These are phyloP conservation scores for Gonatopus flavifemur DNA, from an alignment of 1,140 invertebrate species.

Conservation along the genomic window DNA sequence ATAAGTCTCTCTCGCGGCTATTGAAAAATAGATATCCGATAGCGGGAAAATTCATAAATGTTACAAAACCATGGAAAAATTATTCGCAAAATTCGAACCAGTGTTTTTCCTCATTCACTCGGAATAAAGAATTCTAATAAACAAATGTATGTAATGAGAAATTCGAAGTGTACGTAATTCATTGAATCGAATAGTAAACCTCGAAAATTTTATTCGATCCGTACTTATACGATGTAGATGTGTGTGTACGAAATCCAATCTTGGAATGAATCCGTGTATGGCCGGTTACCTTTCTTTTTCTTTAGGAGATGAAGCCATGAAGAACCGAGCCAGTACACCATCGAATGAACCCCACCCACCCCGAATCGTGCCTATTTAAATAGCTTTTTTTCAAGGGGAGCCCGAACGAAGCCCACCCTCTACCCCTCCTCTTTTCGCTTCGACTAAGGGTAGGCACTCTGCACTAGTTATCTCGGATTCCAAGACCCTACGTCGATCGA, in stretches of 20 bases:
- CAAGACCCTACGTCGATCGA: conserved; percentile 37
- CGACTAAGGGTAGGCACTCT: conserved; percentile 10
- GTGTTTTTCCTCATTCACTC: too few relatives aligned
- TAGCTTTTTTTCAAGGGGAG: conserved; percentile 54
- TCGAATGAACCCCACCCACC: conserved; percentile 35
- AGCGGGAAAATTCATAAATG: too few relatives aligned
- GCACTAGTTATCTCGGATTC: conserved; percentile 50
- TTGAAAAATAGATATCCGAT: too few relatives aligned
- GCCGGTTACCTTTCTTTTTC: conserved; percentile 40
- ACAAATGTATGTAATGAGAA: too few relatives aligned
- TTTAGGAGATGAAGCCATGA: conserved; percentile 47
- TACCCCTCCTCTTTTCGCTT: conserved; percentile 15
- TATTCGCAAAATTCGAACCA: too few relatives aligned
- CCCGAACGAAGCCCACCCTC: conserved; percentile 37
- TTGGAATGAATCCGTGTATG: conserved; percentile 39
- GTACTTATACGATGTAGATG: background rate
- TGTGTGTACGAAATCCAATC: too few relatives aligned
- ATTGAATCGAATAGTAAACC: too few relatives aligned
- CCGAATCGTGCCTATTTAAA: conserved; percentile 54
- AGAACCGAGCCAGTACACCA: conserved; percentile 38
- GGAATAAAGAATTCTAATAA: too few relatives aligned
- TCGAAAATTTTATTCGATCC: too few relatives aligned
- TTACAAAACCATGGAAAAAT: too few relatives aligned
- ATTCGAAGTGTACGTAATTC: too few relatives aligned
- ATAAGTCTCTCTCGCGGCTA: too few relatives aligned